A percentile compares a stretch with the other conserved stretches of the same genome.
Conservation (phyloP, 1,140 invertebrate genomes). For the Anthonomus grandis region DNA sequence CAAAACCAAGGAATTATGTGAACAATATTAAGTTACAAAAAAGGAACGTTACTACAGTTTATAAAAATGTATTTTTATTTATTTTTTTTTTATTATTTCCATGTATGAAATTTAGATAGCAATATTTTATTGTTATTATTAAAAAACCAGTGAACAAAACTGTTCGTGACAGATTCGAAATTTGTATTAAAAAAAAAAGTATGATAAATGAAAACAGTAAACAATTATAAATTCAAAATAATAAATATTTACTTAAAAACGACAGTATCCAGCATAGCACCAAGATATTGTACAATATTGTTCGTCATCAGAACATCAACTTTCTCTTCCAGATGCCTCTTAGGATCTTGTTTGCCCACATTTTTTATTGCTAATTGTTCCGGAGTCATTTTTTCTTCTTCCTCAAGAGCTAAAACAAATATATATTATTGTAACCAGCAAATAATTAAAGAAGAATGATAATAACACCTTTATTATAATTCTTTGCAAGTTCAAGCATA, state of each 20-base stretch:
- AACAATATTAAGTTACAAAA: no score
- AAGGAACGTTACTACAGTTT: no score
- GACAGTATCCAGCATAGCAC: conserved; percentile 97
- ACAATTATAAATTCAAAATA: not conserved
- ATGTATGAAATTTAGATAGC: no score
- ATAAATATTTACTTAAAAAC: conserved; percentile 73
- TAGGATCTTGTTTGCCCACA: conserved; percentile 99
- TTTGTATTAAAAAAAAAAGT: no score
- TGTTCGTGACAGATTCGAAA: no score
- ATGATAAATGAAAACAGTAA: conserved; percentile 3
- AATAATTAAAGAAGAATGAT: not conserved
- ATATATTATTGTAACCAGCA: not conserved
- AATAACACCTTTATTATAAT: conserved; percentile 82
- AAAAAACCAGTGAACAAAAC: no score
- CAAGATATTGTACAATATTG: conserved; percentile 98
- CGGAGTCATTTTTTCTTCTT: conserved; percentile 99
- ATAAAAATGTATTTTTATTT: no score
- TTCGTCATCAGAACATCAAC: conserved; percentile 96
- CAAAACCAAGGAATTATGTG: no score
- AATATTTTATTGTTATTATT: no score
- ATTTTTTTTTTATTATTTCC: no score
- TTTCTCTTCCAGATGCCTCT: conserved; percentile 98
- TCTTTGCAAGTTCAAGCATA: conserved; percentile 96
- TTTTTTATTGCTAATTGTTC: conserved; percentile 99
- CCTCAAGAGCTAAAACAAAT: conserved; percentile 73